These are phyloP conservation scores for Thecophora atra DNA, from an alignment of 2,888 invertebrate genomes.

Conservation along the genomic window DNA sequence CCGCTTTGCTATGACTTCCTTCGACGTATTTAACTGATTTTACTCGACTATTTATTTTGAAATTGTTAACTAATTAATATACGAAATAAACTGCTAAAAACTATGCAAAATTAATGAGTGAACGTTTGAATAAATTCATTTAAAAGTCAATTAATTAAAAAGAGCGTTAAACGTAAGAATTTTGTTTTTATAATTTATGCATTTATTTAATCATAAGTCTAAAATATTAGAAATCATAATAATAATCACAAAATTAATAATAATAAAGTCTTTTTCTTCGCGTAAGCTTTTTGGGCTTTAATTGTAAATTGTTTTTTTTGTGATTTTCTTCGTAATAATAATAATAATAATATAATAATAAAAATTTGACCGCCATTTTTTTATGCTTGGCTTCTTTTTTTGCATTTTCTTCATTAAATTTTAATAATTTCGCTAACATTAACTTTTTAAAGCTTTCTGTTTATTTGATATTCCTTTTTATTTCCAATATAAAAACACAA, in stretches of 20 bases:
- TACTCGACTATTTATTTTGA: no score
- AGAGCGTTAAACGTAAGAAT: slow-evolving; percentile 50
- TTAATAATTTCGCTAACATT: slow-evolving; percentile 35
- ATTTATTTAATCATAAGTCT: slow-evolving; percentile 31
- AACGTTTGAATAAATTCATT: no score
- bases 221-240: slow-evolving; percentile 33
- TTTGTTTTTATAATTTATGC: slow-evolving; percentile 42
- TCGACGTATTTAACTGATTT: no score
- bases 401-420: no score
- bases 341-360: slow-evolving; percentile 22
- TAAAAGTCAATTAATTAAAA: no score
- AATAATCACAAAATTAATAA: slow-evolving; percentile 15
- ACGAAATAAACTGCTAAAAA: slow-evolving; percentile 53
- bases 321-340: slow-evolving; percentile 31
- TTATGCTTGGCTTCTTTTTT: slow-evolving; percentile 40
- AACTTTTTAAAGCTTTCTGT: slow-evolving; percentile 34
- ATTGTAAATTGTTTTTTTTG: slow-evolving; percentile 24
- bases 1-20: no score
- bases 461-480: slow-evolving; percentile 14
- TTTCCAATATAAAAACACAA: slow-evolving; percentile 21
- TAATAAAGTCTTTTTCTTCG: slow-evolving; percentile 52
- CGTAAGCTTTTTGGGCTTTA: slow-evolving; percentile 55
- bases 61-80: neutral
- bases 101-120: slow-evolving; percentile 44
- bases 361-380: slow-evolving; percentile 24